Base-by-base conservation (phyloP, 1,140 invertebrate species). In the Phenacoccus solenopsis region DNA sequence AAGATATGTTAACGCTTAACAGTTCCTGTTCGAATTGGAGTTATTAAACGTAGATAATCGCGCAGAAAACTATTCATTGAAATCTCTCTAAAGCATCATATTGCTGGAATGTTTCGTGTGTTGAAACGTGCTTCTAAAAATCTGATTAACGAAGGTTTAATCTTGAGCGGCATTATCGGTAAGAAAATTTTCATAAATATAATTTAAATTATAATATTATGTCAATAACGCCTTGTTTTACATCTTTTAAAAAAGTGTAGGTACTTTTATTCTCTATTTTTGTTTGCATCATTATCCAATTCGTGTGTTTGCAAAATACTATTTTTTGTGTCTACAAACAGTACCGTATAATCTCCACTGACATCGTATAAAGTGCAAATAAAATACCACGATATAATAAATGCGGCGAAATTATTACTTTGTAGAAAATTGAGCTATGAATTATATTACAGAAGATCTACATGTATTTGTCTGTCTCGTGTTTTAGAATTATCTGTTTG, bases 61-160 rank as follows among this genome's bases (percentile, higher is more conserved):
- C n/a, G n/a, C n/a, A n/a, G n/a, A n/a, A n/a, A n/a, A n/a, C n/a
- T n/a, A n/a, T n/a, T n/a, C n/a, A n/a, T n/a, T n/a, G n/a, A n/a
- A n/a, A n/a, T n/a, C n/a, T n/a, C n/a, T n/a, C n/a, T n/a, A n/a
- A n/a, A n/a, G n/a, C n/a, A n/a, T n/a, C n/a, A n/a, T n/a, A n/a
- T n/a, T 10, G 16, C 20, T 64, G 59, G 59, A 64, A 64, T 64
- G 59, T 64, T 64, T 64, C 59, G 59, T 64, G 25, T 64, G 59
- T 27, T 64, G 59, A 64, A 27, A 64, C 59, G 59, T 64, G 25
- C 25, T 27, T 64, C 59, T 25, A 24, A 9, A 64, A 64, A 4
- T 27, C 9, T 64, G 20, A 5, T 64, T 10, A 25, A 64, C 21
- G 59, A 64, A 64, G 59, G 59, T 24, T 25, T 64, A 24, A 3